phyloP scores from a whole-genome alignment of 2,797 vertebrate species.

The Lates japonicus region DNA sequence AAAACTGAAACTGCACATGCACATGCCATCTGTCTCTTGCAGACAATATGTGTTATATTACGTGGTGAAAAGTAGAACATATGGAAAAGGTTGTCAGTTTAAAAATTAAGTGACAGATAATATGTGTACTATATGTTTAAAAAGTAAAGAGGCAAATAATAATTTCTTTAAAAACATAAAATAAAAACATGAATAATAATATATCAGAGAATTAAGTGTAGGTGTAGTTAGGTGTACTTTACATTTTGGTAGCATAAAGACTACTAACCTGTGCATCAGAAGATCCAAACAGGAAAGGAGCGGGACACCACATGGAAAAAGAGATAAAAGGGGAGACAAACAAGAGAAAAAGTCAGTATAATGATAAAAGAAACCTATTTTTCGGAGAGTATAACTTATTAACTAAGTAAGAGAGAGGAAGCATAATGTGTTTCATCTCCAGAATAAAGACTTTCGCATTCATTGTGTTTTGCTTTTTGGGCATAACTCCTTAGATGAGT shows the following conservation, averaged over 20 bases:
- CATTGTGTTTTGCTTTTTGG: constrained; percentile 66
- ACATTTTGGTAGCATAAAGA: constrained; percentile 23
- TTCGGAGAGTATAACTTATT: constrained; percentile 22
- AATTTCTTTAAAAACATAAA: neutral
- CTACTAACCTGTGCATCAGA: constrained; percentile 79
- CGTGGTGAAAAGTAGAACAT: neutral
- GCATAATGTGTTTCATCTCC: constrained; percentile 66
- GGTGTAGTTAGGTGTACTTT: neutral
- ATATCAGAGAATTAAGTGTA: neutral
- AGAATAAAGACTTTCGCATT: constrained; percentile 62
- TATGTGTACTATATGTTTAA: neutral
- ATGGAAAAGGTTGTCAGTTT: neutral
- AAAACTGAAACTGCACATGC: constrained; percentile 2
- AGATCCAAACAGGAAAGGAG: constrained; percentile 51
- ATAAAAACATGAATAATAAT: neutral
- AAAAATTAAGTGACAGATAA: neutral
- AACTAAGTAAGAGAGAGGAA: constrained; percentile 38
- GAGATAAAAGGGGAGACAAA: constrained; percentile 40
- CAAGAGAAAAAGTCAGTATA: constrained; percentile 53
- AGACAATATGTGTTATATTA: constrained; percentile 3
- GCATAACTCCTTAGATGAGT: constrained; percentile 58
- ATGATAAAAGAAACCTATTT: constrained; percentile 41
- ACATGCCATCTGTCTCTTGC: constrained; percentile 30
- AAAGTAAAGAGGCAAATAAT: neutral
- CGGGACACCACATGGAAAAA: constrained; percentile 67